These are phyloP conservation scores for Lytechinus variegatus DNA, from an alignment of 35 echinoderm and acorn worm species.

Conservation along the genomic window DNA sequence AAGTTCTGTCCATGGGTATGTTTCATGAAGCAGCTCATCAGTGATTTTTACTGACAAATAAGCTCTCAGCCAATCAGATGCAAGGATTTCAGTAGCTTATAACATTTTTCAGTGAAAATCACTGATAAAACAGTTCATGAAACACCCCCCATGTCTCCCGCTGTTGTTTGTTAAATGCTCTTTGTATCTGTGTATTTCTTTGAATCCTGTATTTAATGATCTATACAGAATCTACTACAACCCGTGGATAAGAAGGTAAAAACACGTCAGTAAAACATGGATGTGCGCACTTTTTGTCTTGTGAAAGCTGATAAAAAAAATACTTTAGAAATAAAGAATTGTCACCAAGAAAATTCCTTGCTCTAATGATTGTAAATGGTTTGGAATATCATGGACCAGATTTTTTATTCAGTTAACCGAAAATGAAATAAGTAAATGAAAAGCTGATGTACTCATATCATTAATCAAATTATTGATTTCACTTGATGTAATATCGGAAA, in stretches of 20 bases:
- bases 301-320: neutral
- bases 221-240: conserved; percentile 38
- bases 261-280: neutral
- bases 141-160: neutral
- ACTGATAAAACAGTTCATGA: too few relatives aligned
- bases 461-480: too few relatives aligned
- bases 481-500: too few relatives aligned
- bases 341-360: neutral
- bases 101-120: too few relatives aligned
- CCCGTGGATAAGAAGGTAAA: conserved; percentile 41
- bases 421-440: neutral
- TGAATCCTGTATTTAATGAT: conserved; percentile 23
- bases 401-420: neutral
- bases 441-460: too few relatives aligned
- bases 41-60: too few relatives aligned
- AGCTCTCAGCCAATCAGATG: too few relatives aligned
- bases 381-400: neutral
- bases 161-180: neutral
- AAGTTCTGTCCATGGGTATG: neutral
- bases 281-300: conserved; percentile 10
- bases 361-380: neutral
- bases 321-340: neutral
- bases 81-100: too few relatives aligned
- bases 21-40: too few relatives aligned
- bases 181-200: conserved; percentile 22